Conservation (phyloP, 2,888 invertebrate genomes). For the Drosophila emarginata region DNA sequence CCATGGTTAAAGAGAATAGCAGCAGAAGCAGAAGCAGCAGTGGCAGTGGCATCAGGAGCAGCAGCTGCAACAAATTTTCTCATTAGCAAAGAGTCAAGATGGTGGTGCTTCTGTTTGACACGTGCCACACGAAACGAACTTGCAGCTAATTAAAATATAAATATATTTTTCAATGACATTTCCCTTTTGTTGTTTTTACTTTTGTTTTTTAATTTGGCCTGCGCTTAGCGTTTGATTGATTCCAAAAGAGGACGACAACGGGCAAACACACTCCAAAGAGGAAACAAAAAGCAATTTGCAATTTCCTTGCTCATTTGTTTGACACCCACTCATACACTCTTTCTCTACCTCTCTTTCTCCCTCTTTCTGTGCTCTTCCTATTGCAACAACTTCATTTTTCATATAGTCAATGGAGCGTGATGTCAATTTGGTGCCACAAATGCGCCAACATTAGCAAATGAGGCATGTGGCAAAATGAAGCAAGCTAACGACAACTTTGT, state of each 20-base stretch:
- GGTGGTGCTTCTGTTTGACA: conserved; percentile 20
- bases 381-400: conserved; percentile 45
- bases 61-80: conserved; percentile 41
- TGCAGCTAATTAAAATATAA: conserved; percentile 21
- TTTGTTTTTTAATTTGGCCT: neutral
- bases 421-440: conserved; percentile 44
- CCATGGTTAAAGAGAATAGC: conserved; percentile 7
- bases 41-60: neutral
- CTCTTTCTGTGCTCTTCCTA: conserved; percentile 12
- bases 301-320: conserved; percentile 24
- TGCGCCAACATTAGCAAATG: conserved; percentile 28
- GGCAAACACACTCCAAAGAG: conserved; percentile 6
- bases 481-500: conserved; percentile 44
- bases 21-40: neutral
- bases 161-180: conserved; percentile 6
- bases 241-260: conserved; percentile 2
- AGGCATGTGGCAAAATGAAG: conserved; percentile 30
- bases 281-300: conserved; percentile 37
- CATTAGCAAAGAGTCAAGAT: conserved; percentile 45
- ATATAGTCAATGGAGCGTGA: conserved; percentile 57
- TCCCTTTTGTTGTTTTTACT: neutral
- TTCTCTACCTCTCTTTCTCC: conserved; percentile 14
- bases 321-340: conserved; percentile 17
- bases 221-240: conserved; percentile 35
- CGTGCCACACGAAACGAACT: conserved; percentile 9